Evolutionary conservation across 2,113 vertebrate species (phyloP), one percentile per base, ranked within the genome.

Genomic region (Saguinus imperator): DNA sequence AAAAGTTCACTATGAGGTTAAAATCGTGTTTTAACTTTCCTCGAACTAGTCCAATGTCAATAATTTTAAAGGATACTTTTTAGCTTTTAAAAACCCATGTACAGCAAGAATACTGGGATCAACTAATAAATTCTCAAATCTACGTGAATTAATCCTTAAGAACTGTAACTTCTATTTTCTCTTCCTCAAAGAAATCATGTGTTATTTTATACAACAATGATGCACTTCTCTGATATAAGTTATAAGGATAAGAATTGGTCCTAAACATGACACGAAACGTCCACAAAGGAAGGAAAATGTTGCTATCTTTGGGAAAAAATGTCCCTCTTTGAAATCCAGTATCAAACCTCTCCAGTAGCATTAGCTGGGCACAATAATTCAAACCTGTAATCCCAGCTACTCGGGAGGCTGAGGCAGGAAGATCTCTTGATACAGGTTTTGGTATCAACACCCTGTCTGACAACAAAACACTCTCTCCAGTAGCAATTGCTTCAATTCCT

Each of bases 1-100:
- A 87, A 89, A 88, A 89, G 43, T 77, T 80, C 12, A 68, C 29
- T 77, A 75, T 27, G 14, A 94, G 50, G 50, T 70, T 70, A 89
- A 87, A 94, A 84, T n/a, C 32, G 25, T 72, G 37, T 87, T 95
- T 77, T 94, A 89, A 70, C 66, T 83, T 87, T 73, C 25, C 45
- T 52, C 17, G 4, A 95, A 35, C 37, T 76, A 90, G 32, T 20
- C 23, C n/a, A 35, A 43, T 58, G 37, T 45, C 91, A n/a, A 52
- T 27, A n/a, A 85, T 79, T 93, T 86, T 86, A 76, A 45, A 35
- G 35, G 10, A n/a, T 27, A 72, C 2, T 79, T 77, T 92, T 68
- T n/a, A 64, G 57, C 16, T 58, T 64, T 79, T 68, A 25, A n/a
- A 61, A 58, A 90, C 27, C 29, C 40, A 77, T 35, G 23, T 77